These are phyloP conservation scores for Sialis fuliginosa DNA, from an alignment of 2,888 invertebrate genomes.

Conservation along the genomic window DNA sequence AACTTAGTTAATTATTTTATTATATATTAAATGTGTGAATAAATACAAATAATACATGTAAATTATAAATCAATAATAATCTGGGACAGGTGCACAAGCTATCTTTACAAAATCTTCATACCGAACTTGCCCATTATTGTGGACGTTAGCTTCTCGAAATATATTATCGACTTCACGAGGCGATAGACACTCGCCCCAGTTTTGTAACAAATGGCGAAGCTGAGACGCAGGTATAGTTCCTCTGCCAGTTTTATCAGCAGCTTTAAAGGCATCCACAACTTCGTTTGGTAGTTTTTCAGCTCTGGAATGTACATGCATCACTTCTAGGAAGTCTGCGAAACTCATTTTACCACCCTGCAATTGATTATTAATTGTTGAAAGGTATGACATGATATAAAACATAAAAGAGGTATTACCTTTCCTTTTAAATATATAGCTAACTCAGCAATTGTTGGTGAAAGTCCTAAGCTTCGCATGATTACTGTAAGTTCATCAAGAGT, in stretches of 20 bases:
- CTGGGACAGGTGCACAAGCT: constrained; percentile 81
- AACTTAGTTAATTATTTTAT: no score
- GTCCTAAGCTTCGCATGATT: constrained; percentile 86
- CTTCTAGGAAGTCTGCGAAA: constrained; percentile 88
- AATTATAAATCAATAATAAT: constrained; percentile 51
- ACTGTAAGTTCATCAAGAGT: constrained; percentile 80
- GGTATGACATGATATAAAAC: neutral
- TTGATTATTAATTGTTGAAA: constrained; percentile 3
- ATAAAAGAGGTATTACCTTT: constrained; percentile 19
- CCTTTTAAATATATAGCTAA: constrained; percentile 65
- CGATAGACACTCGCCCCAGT: constrained; percentile 81
- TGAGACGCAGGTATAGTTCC: constrained; percentile 68
- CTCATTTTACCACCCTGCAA: constrained; percentile 70
- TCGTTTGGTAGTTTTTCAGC: constrained; percentile 71
- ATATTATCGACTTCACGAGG: constrained; percentile 69
- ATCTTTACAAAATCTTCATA: constrained; percentile 88
- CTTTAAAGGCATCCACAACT: constrained; percentile 78
- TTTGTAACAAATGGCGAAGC: constrained; percentile 67
- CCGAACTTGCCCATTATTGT: constrained; percentile 58
- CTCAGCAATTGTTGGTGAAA: constrained; percentile 87
- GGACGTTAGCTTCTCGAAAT: constrained; percentile 79
- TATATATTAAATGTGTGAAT: neutral
- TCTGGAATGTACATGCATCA: constrained; percentile 81
- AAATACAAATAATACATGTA: neutral
- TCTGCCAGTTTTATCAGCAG: constrained; percentile 56